Evolutionary conservation across 2,113 vertebrate genomes (phyloP), one percentile per base, ranked within the genome.

Genomic region (Typhlomys cinereus): DNA sequence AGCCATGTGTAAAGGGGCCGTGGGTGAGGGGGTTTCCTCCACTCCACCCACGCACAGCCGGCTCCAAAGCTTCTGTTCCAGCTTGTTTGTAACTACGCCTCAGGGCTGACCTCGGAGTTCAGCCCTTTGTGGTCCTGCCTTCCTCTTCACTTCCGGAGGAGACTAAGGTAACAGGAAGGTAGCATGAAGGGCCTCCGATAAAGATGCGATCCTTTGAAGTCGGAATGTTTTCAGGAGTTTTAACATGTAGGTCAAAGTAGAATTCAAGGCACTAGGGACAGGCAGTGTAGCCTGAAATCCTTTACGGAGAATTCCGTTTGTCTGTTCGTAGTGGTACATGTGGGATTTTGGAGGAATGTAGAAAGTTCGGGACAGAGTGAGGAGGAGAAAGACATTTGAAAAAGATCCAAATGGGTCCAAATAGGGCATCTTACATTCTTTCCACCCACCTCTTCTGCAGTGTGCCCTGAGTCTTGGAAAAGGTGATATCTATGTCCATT

Each of bases 1-100:
- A n/a, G n/a, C n/a, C n/a, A n/a, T n/a, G n/a, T n/a, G 1, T 4
- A 25, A 46, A 76, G 27, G 84, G 78, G 8, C 39, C 36, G 81
- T n/a, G n/a, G n/a, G 54, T 27, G 67, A 1, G 4, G 0, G 2
- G 0, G 17, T 1, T 3, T 46, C 36, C 1, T 17, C 7, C 2
- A 29, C n/a, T 2, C 9, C 18, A 15, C 31, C 17, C 0, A 1
- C 14, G 2, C 31, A 18, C 12, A 4, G 0, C 4, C 13, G 34
- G n/a, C 6, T 9, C 52, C 14, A 13, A 9, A 9, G 25, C 17
- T 59, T 62, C 9, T 20, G 4, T 20, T n/a, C 7, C 10, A 76
- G 62, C 3, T 39, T 50, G 12, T 52, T 69, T 67, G 34, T 21
- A 39, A 23, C 36, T 70, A 12, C 13, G 34, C 67, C 66, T 50